Base-by-base conservation (phyloP, 2,113 vertebrate genomes). In the Cyprinodon brontotheroides region DNA sequence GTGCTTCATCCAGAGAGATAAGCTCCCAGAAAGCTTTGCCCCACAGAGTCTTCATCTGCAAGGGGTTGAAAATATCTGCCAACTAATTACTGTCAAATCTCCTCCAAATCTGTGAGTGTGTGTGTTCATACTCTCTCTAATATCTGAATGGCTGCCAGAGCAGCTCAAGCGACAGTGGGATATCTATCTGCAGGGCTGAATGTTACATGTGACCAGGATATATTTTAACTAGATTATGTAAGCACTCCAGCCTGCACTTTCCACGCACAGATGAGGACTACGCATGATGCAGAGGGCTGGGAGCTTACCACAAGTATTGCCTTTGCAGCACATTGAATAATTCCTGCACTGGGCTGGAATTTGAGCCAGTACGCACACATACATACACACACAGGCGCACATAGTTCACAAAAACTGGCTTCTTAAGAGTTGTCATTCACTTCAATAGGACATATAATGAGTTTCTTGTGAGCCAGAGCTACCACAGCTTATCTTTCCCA, bases 171-270 rank as follows among this genome's bases (percentile, higher is more conserved):
- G 85, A 89, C 91, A 87, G 90, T 90, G 81, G 89, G 92, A 89
- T 91, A 91, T 93, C 92, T 92, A 88, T 91, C 90, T 84, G 87
- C 91, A 75, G 91, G 90, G 89, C 91, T 91, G 93, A 93, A 86
- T 73, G 85, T 77, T 92, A 90, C 94, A 94, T 94, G 94, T 95
- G 94, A 95, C 92, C 85, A 79, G 89, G 89, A 91, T 94, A 89
- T 92, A 92, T 93, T 94, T 94, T 93, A 94, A 93, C 88, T 87
- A 87, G 87, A 91, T 95, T 95, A 95, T 93, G 92, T 94, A 95
- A 95, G 92, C 66, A 85, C 89, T 92, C 86, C 86, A 90, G 90
- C 85, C 80, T 92, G 89, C 82, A 43, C 85, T 90, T 84, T 86
- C 80, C 87, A 87, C 72, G 66, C 86, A 91, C 92, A 88, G 86